These are phyloP conservation scores for Oophaga sylvatica DNA, from an alignment of 2,797 vertebrate species.

Conservation along the genomic window DNA sequence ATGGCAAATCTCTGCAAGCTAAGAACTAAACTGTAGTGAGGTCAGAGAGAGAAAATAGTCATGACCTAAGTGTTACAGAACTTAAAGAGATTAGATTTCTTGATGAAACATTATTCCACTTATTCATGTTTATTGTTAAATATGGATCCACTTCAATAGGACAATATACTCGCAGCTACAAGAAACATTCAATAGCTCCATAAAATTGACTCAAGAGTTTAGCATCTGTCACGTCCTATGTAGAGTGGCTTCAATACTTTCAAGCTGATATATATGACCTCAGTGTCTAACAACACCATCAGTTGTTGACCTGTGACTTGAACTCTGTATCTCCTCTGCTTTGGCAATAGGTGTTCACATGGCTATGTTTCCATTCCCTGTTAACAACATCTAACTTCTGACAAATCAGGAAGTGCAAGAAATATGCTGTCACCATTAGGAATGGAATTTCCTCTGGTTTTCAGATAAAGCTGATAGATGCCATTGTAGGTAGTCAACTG, in stretches of 20 bases:
- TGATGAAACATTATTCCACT: slow-evolving; percentile 70
- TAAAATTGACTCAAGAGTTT: slow-evolving; percentile 59
- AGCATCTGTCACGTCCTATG: slow-evolving; percentile 66
- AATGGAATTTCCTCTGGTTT: slow-evolving; percentile 21
- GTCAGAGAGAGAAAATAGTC: slow-evolving; percentile 23
- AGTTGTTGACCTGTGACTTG: slow-evolving; percentile 76
- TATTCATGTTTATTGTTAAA: slow-evolving; percentile 66
- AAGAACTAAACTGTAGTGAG: neutral
- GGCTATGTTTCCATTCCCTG: slow-evolving; percentile 43
- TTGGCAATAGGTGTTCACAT: slow-evolving; percentile 37
- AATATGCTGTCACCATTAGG: neutral
- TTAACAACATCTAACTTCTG: slow-evolving; percentile 25
- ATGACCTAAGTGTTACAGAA: slow-evolving; percentile 9
- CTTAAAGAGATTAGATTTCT: slow-evolving; percentile 50
- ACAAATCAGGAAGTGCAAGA: neutral
- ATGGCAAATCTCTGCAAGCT: neutral
- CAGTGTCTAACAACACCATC: slow-evolving; percentile 69
- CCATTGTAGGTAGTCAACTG: neutral
- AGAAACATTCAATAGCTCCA: slow-evolving; percentile 58
- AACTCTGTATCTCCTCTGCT: slow-evolving; percentile 71
- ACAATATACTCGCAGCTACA: slow-evolving; percentile 41
- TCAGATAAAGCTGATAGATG: slow-evolving; percentile 19
- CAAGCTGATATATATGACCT: slow-evolving; percentile 72
- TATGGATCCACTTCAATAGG: slow-evolving; percentile 61
- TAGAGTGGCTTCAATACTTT: slow-evolving; percentile 69